Percentiles rank a stretch among this genome's conserved stretches.
Conservation (phyloP, 2,797 vertebrate genomes). For the Muraenolepis orangiensis region DNA sequence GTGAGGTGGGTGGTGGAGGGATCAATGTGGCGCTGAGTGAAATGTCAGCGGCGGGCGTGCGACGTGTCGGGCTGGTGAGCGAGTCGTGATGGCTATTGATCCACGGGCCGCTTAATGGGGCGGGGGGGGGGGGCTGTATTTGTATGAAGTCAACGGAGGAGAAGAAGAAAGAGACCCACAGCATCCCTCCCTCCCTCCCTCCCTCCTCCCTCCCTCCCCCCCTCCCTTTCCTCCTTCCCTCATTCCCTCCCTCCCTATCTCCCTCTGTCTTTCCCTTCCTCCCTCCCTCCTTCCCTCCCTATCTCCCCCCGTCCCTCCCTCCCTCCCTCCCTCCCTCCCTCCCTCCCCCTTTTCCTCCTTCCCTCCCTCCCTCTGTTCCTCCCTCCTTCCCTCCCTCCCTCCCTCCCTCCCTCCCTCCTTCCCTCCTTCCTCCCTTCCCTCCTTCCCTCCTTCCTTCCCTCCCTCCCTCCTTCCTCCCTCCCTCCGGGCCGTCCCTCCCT, state of each 20-base stretch:
- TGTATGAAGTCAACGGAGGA: constrained; percentile 89
- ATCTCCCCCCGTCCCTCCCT: constrained; percentile 81
- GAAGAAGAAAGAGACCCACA: constrained; percentile 79
- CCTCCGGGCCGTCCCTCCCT: constrained; percentile 81
- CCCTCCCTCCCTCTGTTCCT: constrained; percentile 50
- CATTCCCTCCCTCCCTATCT: constrained; percentile 85
- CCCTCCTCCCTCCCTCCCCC: constrained; percentile 89
- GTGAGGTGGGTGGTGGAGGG: constrained; percentile 87
- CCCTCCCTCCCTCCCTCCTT: constrained; percentile 68
- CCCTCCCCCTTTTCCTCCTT: constrained; percentile 93
- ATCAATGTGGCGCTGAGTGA: constrained; percentile 97
- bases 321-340: constrained; percentile 78
- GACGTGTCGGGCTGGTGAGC: constrained; percentile 96
- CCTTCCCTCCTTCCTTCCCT: too few relatives aligned
- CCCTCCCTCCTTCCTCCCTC: constrained; percentile 76
- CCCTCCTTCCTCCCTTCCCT: constrained; percentile 89
- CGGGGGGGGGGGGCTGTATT: constrained; percentile 73
- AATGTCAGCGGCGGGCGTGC: constrained; percentile 94
- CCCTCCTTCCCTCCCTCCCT: constrained; percentile 86
- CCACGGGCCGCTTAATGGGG: constrained; percentile 97
- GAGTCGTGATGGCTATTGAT: constrained; percentile 99
- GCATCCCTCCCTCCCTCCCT: constrained; percentile 54
- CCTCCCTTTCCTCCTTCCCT: constrained; percentile 70
- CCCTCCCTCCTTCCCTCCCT: constrained; percentile 78
- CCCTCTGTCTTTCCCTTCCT: too few relatives aligned